Base-by-base conservation (phyloP, 2,113 vertebrate genomes). In the Catagonus wagneri region DNA sequence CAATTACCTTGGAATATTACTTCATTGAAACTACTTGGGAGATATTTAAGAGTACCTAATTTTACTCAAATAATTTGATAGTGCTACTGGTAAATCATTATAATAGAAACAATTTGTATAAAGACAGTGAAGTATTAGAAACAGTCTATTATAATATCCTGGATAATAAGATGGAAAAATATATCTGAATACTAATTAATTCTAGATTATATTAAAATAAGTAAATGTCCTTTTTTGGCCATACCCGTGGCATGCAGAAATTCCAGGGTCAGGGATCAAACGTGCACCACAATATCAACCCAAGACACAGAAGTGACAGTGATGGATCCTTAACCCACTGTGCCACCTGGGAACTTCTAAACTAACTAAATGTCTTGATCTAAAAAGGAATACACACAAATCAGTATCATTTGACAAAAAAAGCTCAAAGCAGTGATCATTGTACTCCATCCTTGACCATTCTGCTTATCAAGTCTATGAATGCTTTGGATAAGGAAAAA, bases 11-110 rank as follows among this genome's bases (percentile, higher is more conserved):
- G 66, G 36, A 66, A 75, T 81, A 92, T 56, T 39, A 95, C 74
- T n/a, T 13, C 44, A 92, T 9, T 94, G 84, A 95, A 96, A 90
- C 36, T 52, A 87, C 27, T 83, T 80, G 3, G 13, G 20, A 63
- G 15, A 50, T 96, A 86, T n/a, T 86, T 11, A 11, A 95, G 8
- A 50, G 4, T 54, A 93, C 58, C 75, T 75, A 56, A 95, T 79
- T 94, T 83, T 92, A 92, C 9, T 74, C n/a, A 94, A 68, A 79
- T 84, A 74, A 36, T 61, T 86, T 89, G 29, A 50, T 83, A 83
- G 29, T 23, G 17, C 4, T 85, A 76, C 60, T 56, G 22, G 16
- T 81, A 60, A 91, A 54, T 14, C 7, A 56, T 66, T 86, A 81
- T 25, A 81, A 84, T 25, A 75, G 11, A 90, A 94, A 58, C 2